Base-by-base conservation (phyloP, 2,888 invertebrate species). In the Rhagophthalmus giganteus region DNA sequence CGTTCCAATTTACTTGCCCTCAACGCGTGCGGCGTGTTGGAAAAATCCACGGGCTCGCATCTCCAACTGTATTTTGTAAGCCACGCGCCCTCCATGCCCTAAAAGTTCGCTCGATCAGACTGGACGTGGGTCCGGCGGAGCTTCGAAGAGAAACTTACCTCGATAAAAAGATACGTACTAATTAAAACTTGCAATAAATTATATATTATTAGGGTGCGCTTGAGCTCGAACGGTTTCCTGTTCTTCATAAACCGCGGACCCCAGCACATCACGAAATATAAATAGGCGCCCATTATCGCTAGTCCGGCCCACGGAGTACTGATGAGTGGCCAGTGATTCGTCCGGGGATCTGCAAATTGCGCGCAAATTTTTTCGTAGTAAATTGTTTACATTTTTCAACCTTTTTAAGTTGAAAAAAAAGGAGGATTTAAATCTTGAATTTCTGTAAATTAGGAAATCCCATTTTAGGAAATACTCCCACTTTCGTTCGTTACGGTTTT, bases 21-120 rank as follows among this genome's bases (percentile, higher is more conserved):
- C 56, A 92, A 74, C 8, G 91, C 93, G 67, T 85, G 82, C 1
- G 89, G 87, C 1, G 82, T 74, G 30, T 77, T 77, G 1, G 94
- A 89, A 67, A 83, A 87, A 74, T 96, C 94, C 0, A 96, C 93
- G 2, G 94, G 91, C 74, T 96, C 90, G 73, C 95, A 96, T 66
- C 85, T 87, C 83, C 90, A 90, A 75, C 87, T 93, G 78, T 94
- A 96, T 54, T 85, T 84, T 53, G 79, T 79, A 57, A 88, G 78
- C 92, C 93, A 92, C 6, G 87, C 90, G 0, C 81, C 84, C 58
- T 83, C 83, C 38, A 89, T 78, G 42, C 87, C 88, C 85, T 87
- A 76, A 37, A 10, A 32, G n/a, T 9, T 37, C 1, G 9, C 9
- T 2, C 2, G 1, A 80, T 79, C 2, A 7, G 2, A 32, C 7